These are phyloP conservation scores for Microcebus griseorufus DNA, from an alignment of 2,113 vertebrate genomes.

Conservation along the genomic window DNA sequence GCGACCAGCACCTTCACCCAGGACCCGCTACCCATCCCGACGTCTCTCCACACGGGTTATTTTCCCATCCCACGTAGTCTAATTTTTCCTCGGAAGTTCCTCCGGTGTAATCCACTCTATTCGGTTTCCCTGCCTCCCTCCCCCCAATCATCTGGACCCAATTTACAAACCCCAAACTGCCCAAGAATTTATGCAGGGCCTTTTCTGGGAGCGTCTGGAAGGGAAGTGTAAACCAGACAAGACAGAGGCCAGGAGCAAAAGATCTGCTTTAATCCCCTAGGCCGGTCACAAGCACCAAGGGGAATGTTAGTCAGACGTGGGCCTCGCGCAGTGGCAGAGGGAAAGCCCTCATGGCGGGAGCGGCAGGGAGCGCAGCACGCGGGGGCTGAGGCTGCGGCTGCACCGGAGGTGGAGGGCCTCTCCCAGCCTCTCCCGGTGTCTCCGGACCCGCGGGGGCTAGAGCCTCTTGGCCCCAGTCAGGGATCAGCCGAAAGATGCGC, in stretches of 20 bases:
- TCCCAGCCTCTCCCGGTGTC: rapidly evolving
- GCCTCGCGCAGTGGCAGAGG: neutral
- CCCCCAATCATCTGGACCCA: constrained; percentile 78
- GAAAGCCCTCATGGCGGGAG: neutral
- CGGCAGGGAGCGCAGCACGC: neutral
- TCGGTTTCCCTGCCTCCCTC: constrained; percentile 47
- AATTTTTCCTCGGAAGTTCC: constrained; percentile 43
- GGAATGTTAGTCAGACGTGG: neutral
- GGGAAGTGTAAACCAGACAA: constrained; percentile 65
- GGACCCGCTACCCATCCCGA: neutral
- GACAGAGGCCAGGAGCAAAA: constrained; percentile 52
- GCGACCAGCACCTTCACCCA: neutral
- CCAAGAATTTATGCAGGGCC: constrained; percentile 73
- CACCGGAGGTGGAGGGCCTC: neutral
- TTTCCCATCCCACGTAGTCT: neutral
- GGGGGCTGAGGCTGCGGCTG: neutral
- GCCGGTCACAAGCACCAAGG: neutral
- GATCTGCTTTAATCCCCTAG: neutral
- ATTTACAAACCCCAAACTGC: constrained; percentile 77
- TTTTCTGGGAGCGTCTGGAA: constrained; percentile 70
- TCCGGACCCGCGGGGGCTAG: neutral
- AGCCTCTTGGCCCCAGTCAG: neutral
- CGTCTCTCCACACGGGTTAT: neutral
- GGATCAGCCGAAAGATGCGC: neutral
- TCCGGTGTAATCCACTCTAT: constrained; percentile 33